Conservation (phyloP, 2,797 vertebrate genomes). For the Amblyopsis hoosieri region DNA sequence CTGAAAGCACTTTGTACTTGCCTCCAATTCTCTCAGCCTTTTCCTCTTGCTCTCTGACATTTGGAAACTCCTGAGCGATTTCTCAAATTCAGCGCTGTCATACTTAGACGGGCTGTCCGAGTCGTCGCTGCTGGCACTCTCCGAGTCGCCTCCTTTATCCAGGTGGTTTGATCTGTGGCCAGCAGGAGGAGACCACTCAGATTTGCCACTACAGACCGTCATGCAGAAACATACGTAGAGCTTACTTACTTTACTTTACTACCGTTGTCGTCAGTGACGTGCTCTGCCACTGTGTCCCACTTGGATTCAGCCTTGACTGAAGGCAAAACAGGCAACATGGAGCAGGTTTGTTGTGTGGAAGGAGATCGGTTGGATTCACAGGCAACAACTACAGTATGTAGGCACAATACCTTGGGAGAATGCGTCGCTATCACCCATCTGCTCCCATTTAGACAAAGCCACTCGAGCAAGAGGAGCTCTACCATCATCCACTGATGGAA, state of each 20-base stretch:
- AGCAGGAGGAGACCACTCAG: background rate
- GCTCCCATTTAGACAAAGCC: conserved; percentile 84
- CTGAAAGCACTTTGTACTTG: conserved; percentile 27
- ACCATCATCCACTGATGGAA: conserved; percentile 71
- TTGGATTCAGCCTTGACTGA: conserved; percentile 74
- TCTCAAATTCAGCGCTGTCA: conserved; percentile 76
- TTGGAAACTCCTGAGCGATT: conserved; percentile 75
- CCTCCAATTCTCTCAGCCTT: conserved; percentile 80
- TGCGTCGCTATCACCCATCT: conserved; percentile 59
- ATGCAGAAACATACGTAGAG: too few species aligned
- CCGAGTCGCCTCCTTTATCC: conserved; percentile 63
- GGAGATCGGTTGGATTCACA: background rate
- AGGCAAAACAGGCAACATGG: conserved; percentile 18
- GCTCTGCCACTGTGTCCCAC: conserved; percentile 66
- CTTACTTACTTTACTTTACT: conserved; percentile 67
- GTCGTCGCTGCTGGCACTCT: conserved; percentile 73
- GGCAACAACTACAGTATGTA: background rate
- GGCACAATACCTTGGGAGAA: conserved; percentile 62
- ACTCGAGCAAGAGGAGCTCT: conserved; percentile 58
- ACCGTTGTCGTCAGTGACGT: conserved; percentile 52
- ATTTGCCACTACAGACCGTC: background rate
- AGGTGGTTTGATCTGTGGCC: conserved; percentile 55
- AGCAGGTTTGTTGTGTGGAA: background rate
- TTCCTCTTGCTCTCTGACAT: conserved; percentile 82
- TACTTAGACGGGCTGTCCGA: conserved; percentile 71